These are phyloP conservation scores for Erebia palarica DNA, from an alignment of 2,888 invertebrate species.

Conservation along the genomic window DNA sequence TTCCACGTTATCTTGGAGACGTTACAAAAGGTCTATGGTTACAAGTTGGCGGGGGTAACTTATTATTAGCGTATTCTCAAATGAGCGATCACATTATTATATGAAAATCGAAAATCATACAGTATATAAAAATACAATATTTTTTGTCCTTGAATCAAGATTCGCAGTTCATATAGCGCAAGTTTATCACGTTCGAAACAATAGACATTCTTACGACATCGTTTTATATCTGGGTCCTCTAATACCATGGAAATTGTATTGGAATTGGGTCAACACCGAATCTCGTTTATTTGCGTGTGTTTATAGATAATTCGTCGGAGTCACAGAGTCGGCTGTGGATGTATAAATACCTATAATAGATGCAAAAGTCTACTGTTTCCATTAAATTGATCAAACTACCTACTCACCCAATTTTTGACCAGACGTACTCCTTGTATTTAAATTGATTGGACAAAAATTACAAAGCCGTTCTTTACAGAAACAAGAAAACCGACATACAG, in stretches of 20 bases:
- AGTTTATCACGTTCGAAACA: slow-evolving; percentile 5
- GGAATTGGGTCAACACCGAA: slow-evolving; percentile 23
- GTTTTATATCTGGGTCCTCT: slow-evolving; percentile 21
- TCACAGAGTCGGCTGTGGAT: not conserved
- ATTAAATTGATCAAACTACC: not conserved
- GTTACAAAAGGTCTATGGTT: not conserved
- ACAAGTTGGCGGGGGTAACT: not conserved
- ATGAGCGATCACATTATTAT: not conserved
- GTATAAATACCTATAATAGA: not conserved
- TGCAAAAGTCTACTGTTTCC: not conserved
- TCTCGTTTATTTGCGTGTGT: slow-evolving; percentile 10
- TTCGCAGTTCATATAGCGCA: slow-evolving; percentile 16
- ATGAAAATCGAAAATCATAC: not conserved
- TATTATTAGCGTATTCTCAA: not conserved
- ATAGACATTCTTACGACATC: slow-evolving; percentile 11
- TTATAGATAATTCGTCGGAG: slow-evolving; percentile 3
- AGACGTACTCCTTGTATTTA: not conserved
- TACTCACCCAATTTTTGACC: not conserved
- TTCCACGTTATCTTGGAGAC: not conserved
- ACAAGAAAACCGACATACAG: not conserved
- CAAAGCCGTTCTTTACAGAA: not conserved
- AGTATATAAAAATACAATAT: slow-evolving; percentile 12
- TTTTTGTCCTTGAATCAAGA: slow-evolving; percentile 11
- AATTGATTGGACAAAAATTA: not conserved
- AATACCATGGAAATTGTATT: slow-evolving; percentile 12